phyloP scores from a whole-genome alignment of 2,888 invertebrate genomes.

The Epicampocera succincta region DNA sequence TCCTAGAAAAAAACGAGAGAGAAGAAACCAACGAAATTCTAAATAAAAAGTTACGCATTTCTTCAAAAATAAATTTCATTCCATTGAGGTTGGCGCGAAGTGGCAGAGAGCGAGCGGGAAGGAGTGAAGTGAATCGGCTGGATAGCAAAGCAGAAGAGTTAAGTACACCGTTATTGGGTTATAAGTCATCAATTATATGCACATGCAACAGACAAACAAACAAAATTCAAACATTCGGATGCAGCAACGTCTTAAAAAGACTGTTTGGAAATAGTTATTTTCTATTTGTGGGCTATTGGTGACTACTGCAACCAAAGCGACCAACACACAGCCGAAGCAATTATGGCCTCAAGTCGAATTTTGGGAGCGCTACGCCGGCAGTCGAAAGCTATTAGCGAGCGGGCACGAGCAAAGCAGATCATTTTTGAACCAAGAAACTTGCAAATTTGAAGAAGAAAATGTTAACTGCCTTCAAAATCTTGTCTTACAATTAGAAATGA shows the following conservation, averaged over 20 bases:
- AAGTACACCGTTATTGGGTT: slow-evolving; percentile 76
- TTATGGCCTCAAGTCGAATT: slow-evolving; percentile 3
- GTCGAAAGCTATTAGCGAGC: too few species aligned
- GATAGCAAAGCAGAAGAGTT: slow-evolving; percentile 43
- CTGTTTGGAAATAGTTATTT: slow-evolving; percentile 38
- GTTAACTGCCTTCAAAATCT: too few species aligned
- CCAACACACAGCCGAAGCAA: slow-evolving; percentile 34
- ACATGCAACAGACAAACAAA: slow-evolving; percentile 71
- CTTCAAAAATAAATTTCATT: slow-evolving; percentile 52
- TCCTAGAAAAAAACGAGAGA: slow-evolving; percentile 6
- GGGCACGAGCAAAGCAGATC: too few species aligned
- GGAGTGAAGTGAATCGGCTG: neutral
- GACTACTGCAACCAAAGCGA: slow-evolving; percentile 56
- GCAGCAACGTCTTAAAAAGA: slow-evolving; percentile 54
- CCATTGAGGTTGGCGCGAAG: neutral
- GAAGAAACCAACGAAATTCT: slow-evolving; percentile 35
- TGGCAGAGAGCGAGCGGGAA: neutral
- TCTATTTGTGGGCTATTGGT: slow-evolving; percentile 48
- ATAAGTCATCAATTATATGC: slow-evolving; percentile 80
- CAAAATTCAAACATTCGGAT: slow-evolving; percentile 67
- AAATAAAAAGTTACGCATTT: slow-evolving; percentile 63
- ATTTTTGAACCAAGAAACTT: too few species aligned
- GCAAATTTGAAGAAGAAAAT: too few species aligned
- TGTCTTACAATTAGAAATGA: too few species aligned
- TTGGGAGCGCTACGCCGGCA: neutral